These are phyloP conservation scores for Drosophila pruinosa DNA, from an alignment of 1,140 invertebrate genomes.

Conservation along the genomic window DNA sequence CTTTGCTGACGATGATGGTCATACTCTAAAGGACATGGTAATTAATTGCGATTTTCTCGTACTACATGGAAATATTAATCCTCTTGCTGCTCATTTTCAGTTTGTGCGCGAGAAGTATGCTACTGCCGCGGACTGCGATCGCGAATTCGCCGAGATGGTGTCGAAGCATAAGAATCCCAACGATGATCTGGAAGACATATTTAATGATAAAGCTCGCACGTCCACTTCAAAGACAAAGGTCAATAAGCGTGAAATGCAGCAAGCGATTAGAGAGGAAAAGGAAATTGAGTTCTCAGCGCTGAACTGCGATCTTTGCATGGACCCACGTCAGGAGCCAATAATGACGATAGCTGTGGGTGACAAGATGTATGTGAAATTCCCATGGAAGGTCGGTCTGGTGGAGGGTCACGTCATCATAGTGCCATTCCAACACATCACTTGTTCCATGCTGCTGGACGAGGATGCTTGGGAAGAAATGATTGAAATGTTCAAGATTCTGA, in stretches of 20 bases:
- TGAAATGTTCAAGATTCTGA: conserved; percentile 89
- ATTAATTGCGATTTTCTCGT: conserved; percentile 30
- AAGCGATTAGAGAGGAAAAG: conserved; percentile 89
- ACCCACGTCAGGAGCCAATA: conserved; percentile 89
- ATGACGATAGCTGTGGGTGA: conserved; percentile 93
- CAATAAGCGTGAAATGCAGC: conserved; percentile 86
- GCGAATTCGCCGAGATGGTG: conserved; percentile 89
- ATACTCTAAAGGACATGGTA: conserved; percentile 93
- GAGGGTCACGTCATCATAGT: conserved; percentile 94
- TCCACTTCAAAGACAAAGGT: conserved; percentile 87
- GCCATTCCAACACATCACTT: conserved; percentile 92
- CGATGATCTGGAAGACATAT: conserved; percentile 94
- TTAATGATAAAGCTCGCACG: conserved; percentile 85
- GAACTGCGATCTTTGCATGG: conserved; percentile 92
- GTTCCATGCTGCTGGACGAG: conserved; percentile 92
- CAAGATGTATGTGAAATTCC: conserved; percentile 92
- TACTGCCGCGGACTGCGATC: conserved; percentile 87
- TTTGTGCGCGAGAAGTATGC: conserved; percentile 95
- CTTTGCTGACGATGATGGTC: conserved; percentile 95
- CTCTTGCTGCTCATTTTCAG: conserved; percentile 82
- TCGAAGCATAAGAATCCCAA: conserved; percentile 87
- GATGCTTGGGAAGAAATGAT: conserved; percentile 95
- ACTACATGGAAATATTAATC: neutral
- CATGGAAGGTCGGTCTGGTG: conserved; percentile 90
- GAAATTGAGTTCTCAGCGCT: too few relatives aligned